Evolutionary conservation across 2,113 vertebrate species (phyloP).

Genomic region (Percina caprodes): DNA sequence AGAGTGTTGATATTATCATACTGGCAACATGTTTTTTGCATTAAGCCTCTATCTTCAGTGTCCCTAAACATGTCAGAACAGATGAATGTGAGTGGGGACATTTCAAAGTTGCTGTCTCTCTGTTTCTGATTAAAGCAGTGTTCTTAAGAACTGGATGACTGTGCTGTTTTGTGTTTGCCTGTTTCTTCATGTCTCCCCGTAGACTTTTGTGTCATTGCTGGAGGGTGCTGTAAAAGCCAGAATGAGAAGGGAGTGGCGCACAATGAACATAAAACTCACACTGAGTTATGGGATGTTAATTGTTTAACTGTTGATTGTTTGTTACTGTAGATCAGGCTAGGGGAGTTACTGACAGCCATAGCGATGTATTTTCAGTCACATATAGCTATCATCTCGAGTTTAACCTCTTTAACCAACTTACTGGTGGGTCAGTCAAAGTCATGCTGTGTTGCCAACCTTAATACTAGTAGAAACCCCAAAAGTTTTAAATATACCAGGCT

Average conservation of each 20-base stretch:
- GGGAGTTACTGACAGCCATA: conserved; percentile 5
- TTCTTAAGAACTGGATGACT: conserved; percentile 57
- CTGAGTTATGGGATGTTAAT: conserved; percentile 58
- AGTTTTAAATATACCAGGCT: background rate
- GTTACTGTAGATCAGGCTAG: conserved; percentile 23
- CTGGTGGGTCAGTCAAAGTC: background rate
- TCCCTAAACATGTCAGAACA: conserved; percentile 68
- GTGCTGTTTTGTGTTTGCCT: conserved; percentile 68
- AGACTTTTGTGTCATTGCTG: conserved; percentile 66
- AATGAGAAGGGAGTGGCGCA: conserved; percentile 51
- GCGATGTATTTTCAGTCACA: background rate
- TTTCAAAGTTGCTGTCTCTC: conserved; percentile 69
- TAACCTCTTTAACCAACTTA: background rate
- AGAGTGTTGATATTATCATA: background rate
- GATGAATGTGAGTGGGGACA: conserved; percentile 63
- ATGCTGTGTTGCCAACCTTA: background rate
- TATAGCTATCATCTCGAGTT: background rate
- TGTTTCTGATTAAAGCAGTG: conserved; percentile 70
- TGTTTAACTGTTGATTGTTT: conserved; percentile 47
- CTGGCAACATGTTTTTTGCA: conserved; percentile 51
- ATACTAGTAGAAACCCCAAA: background rate
- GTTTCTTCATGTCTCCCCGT: conserved; percentile 52
- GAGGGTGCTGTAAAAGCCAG: conserved; percentile 41
- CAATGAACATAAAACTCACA: conserved; percentile 40
- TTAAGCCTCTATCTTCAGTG: conserved; percentile 62